Evolutionary conservation across 2,888 invertebrate genomes (phyloP).

Genomic region (Hyposoter didymator): DNA sequence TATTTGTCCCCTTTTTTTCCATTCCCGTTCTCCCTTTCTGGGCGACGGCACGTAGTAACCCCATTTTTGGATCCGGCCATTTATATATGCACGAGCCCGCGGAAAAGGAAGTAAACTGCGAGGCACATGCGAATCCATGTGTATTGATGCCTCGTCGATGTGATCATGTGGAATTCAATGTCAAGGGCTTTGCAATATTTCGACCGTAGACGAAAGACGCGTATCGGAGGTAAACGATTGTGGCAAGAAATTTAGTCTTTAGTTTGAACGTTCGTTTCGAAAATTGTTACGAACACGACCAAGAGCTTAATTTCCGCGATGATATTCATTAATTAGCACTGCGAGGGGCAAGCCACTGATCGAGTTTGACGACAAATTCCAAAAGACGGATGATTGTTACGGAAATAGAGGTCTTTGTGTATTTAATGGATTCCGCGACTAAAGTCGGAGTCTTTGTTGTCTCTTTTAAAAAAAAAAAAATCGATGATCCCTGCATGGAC

Average conservation of each 20-base stretch:
- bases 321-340: too few species aligned
- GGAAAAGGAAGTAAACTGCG: conserved; percentile 29
- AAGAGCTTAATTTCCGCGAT: too few species aligned
- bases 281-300: neutral
- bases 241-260: neutral
- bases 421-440: neutral
- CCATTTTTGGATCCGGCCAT: conserved; percentile 1
- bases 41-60: neutral
- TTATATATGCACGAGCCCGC: conserved; percentile 2
- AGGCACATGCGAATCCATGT: conserved; percentile 1
- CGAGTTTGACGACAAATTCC: too few species aligned
- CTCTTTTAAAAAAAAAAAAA: neutral
- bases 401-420: neutral
- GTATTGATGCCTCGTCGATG: conserved; percentile 24
- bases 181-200: neutral
- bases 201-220: neutral
- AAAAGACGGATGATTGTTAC: neutral
- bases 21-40: neutral
- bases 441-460: neutral
- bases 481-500: neutral
- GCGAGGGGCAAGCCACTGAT: too few species aligned
- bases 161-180: neutral
- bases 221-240: neutral
- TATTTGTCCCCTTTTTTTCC: neutral
- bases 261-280: neutral